Base-by-base conservation (phyloP, 2,113 vertebrate species). In the Limanda limanda region DNA sequence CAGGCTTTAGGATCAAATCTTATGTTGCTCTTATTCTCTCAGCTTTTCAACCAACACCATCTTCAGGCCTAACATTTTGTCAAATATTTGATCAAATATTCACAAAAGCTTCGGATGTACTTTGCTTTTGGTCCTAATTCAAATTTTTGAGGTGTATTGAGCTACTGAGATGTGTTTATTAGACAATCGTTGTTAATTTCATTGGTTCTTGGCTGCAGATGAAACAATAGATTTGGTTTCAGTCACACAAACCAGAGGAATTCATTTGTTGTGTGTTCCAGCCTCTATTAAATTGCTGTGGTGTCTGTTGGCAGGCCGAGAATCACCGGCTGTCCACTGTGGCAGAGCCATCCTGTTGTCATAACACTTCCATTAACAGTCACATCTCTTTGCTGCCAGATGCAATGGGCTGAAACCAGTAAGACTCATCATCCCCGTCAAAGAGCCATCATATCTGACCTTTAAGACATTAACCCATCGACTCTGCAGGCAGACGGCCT, bases 351-450 rank as follows among this genome's bases (percentile, higher is more conserved):
- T 85, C 83, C 75, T 85, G 87, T 87, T 76, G 84, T 86, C 89
- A 78, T 90, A 83, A 87, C 74, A 81, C 81, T 78, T 88, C 81
- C 87, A 88, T 87, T 89, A 90, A 86, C 70, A 78, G 70, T 81
- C 86, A 67, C 76, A 55, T 83, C 76, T 11, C 24, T 68, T 51
- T 52, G 80, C 79, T 65, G 86, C 71, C 78, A 69, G 72, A 76
- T 23, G 71, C 88, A 73, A 58, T 72, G 75, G 71, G 66, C 77
- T 73, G 81, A 89, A 90, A 88, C 82, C 84, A 78, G 83, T 71
- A 60, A 56, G 68, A 65, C 82, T 76, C 79, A 82, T 62, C 48
- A 57, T 78, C 60, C 47, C 73, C 80, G 85, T 89, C 83, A 71
- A 75, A 59, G 11, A 51, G 27, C 81, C 74, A 27, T 81, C 23